Conservation (phyloP, 2,797 vertebrate species). For the Lepilemur ruficaudatus region DNA sequence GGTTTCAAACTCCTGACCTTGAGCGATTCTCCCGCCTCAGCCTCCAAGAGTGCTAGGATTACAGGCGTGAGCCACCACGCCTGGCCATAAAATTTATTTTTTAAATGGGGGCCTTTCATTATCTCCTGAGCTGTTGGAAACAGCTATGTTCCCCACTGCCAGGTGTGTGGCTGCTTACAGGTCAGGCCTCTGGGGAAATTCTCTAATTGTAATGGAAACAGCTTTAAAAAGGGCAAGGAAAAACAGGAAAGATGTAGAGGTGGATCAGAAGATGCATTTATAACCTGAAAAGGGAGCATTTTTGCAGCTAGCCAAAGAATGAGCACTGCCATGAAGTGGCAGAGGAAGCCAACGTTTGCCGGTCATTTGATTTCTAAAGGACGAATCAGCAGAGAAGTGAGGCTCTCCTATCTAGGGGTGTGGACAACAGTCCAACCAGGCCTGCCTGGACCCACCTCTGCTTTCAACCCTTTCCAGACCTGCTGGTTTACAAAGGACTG, state of each 20-base stretch:
- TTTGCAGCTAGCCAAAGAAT: neutral
- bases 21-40: no score
- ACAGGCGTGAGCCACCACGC: no score
- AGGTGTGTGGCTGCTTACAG: neutral
- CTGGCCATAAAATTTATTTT: neutral
- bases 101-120: neutral
- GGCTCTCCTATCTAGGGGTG: neutral
- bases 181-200: neutral
- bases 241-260: neutral
- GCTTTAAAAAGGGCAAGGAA: constrained; percentile 22
- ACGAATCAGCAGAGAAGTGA: neutral
- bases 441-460: neutral
- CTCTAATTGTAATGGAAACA: neutral
- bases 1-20: no score
- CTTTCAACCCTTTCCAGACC: neutral
- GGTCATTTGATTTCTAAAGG: neutral
- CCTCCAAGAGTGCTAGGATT: no score
- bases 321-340: neutral
- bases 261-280: neutral
- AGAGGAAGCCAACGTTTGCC: neutral
- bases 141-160: neutral
- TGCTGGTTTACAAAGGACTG: neutral
- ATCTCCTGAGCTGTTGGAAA: neutral
- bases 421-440: neutral
- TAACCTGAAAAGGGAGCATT: neutral